Conservation (phyloP, 2,113 vertebrate genomes). For the Prionailurus bengalensis region DNA sequence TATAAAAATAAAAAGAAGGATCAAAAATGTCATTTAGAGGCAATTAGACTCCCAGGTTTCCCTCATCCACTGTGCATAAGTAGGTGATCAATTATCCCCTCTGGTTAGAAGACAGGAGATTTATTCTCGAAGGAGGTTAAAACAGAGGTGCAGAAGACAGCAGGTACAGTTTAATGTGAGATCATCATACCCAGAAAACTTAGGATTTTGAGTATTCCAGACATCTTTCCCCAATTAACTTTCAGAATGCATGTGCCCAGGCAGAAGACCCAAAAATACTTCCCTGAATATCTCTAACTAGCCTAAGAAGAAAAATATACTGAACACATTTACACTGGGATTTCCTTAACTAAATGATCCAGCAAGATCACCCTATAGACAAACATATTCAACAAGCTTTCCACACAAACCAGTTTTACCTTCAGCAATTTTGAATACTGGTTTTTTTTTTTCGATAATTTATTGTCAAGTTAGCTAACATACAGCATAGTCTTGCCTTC, state of each 20-base stretch:
- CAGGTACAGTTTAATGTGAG: not conserved
- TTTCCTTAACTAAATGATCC: not conserved
- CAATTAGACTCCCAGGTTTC: not conserved
- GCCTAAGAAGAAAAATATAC: not conserved
- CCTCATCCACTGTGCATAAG: not conserved
- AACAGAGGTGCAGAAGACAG: not conserved
- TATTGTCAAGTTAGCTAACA: no score
- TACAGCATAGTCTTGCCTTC: no score
- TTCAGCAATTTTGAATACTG: not conserved
- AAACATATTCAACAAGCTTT: not conserved
- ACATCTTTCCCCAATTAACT: not conserved
- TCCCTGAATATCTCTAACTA: not conserved
- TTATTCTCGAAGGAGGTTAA: not conserved
- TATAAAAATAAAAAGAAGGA: not conserved
- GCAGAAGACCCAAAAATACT: not conserved
- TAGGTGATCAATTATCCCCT: not conserved
- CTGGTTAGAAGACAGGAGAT: not conserved
- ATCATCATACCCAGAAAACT: not conserved
- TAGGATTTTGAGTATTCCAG: not conserved
- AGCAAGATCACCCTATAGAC: not conserved
- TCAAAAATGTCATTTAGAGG: not conserved
- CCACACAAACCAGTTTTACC: not conserved
- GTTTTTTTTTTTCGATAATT: not conserved
- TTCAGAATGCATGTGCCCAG: not conserved
- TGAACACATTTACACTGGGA: not conserved